Evolutionary conservation across 2,888 invertebrate genomes (phyloP), one percentile per base, ranked within the genome.

Genomic region (Epinotia ramella): DNA sequence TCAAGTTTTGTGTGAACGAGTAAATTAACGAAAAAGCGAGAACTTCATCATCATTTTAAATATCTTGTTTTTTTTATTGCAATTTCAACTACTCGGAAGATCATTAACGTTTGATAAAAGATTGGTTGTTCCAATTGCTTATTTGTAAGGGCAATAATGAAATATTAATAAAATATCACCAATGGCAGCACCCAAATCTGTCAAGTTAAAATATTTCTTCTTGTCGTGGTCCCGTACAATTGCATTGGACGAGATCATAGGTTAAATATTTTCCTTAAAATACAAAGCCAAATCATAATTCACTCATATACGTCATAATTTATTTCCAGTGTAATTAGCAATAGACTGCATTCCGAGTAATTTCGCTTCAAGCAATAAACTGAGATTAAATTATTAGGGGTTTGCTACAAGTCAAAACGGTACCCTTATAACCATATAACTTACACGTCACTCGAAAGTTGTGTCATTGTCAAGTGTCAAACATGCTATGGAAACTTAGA

Each of bases 391-490:
- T n/a, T 33, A 7, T 53, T n/a, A 62, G n/a, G 16, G 40, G 28
- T 16, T 28, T 60, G 12, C 5, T 13, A 12, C 28, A 16, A 12
- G 7, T 16, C 7, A 13, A 5, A 24, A 24, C 73, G 40, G 67
- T 62, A 62, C 73, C 67, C 73, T 0, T n/a, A 33, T 53, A 73
- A 28, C 40, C 3, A 62, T 62, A 60, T 49, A 56, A 59, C 67
- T n/a, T 73, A 67, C 73, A 73, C 73, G 73, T 73, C 73, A 73
- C 40, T 28, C 20, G 18, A 59, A 64, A 59, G 67, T 49, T 7
- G 67, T 67, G 73, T 73, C 67, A 46, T 60, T 44, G 44, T 60
- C 49, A 67, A 70, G 69, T 75, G 74, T 75, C 74, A 75, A 70
- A 75, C 59, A n/a, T n/a, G n/a, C n/a, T n/a, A n/a, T n/a, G n/a